Evolutionary conservation across 2,113 vertebrate genomes (phyloP).

Genomic region (Nothocercus nigrocapillus): DNA sequence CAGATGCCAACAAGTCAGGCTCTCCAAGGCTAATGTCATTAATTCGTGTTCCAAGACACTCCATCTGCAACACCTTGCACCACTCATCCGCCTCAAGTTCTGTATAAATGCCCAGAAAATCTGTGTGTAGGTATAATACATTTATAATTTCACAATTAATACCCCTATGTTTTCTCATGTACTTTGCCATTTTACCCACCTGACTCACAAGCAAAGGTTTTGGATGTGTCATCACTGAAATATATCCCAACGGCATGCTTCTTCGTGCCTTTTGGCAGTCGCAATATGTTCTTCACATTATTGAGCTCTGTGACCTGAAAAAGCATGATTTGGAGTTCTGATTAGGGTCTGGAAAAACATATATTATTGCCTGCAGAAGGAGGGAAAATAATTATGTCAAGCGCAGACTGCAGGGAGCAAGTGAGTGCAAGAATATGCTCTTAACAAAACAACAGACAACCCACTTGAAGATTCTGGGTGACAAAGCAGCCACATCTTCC

Average conservation of each 20-base stretch:
- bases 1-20: conserved; percentile 83
- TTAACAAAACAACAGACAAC: background rate
- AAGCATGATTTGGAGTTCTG: background rate
- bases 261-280: conserved; percentile 82
- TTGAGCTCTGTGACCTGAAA: conserved; percentile 86
- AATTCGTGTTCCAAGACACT: conserved; percentile 80
- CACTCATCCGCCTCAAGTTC: conserved; percentile 87
- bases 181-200: conserved; percentile 65
- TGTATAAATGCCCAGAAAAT: conserved; percentile 66
- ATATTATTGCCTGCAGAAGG: too few relatives aligned
- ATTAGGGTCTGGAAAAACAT: background rate
- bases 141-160: background rate
- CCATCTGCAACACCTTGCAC: conserved; percentile 85
- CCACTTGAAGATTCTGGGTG: background rate
- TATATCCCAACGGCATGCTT: conserved; percentile 83
- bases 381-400: background rate
- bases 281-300: conserved; percentile 77
- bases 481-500: background rate
- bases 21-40: conserved; percentile 84
- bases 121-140: background rate
- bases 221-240: conserved; percentile 84
- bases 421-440: background rate
- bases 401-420: background rate
- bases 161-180: background rate
- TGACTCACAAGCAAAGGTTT: conserved; percentile 87